Evolutionary conservation across 2,888 invertebrate genomes (phyloP).

Genomic region (Molorchus minor): DNA sequence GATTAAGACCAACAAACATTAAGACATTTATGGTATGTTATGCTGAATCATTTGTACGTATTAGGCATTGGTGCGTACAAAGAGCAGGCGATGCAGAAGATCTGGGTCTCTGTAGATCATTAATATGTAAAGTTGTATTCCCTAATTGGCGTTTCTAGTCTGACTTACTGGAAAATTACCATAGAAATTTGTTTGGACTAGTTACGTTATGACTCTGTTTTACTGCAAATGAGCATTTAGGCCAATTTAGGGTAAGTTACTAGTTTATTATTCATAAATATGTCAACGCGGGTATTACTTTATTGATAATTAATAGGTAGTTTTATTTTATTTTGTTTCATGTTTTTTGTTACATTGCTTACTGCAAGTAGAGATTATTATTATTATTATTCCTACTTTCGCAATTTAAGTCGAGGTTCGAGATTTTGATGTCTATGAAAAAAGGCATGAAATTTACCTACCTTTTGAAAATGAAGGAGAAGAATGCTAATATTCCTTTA

Average conservation of each 20-base stretch:
- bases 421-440: too few species aligned
- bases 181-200: background rate
- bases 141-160: constrained; percentile 2
- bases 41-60: constrained; percentile 10
- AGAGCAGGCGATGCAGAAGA: background rate
- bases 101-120: constrained; percentile 5
- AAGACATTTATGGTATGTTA: constrained; percentile 9
- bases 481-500: too few species aligned
- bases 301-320: too few species aligned
- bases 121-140: background rate
- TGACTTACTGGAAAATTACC: background rate
- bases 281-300: too few species aligned
- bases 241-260: background rate
- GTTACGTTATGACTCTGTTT: background rate
- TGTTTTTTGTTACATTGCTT: too few species aligned
- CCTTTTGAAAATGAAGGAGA: too few species aligned
- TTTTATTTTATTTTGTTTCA: too few species aligned
- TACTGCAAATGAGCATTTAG: background rate
- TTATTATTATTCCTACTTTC: too few species aligned
- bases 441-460: too few species aligned
- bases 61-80: constrained; percentile 4
- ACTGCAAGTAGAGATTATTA: too few species aligned
- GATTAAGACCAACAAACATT: constrained; percentile 15
- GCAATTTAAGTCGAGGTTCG: too few species aligned
- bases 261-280: too few species aligned